Base-by-base conservation (phyloP, 2,113 vertebrate genomes). In the Catharus bicknelli region DNA sequence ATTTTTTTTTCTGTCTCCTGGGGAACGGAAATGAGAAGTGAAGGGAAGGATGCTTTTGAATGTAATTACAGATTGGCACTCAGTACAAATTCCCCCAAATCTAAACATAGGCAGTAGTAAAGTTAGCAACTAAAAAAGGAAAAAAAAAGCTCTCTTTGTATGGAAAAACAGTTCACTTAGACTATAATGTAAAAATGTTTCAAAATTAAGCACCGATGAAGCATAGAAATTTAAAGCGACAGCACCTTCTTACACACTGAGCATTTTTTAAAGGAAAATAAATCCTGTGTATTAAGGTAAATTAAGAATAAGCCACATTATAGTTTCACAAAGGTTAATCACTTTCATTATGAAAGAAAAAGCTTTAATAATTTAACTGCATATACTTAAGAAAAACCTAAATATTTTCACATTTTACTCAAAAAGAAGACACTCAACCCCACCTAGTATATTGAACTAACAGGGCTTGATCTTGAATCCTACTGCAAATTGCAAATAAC, bases 81-180 rank as follows among this genome's bases (percentile, higher is more conserved):
- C 90, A 77, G 91, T 67, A 86, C 87, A 96, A 96, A 96, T 96
- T 94, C 91, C 89, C 95, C 93, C 87, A 94, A 96, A 96, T 93
- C 95, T 96, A 96, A 96, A 94, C 96, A 96, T 90, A 96, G 93
- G 90, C 95, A 77, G 93, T 96, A 96, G 95, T 95, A 96, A 97
- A 94, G 94, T 92, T 94, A 95, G 90, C 90, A 95, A 95, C 85
- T 96, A 93, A 94, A 95, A 96, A 95, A 96, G 91, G 90, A 58
- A 86, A 87, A 91, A 91, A 95, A 95, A 91, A 90, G 72, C 86
- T 90, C 62, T 66, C 55, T 95, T 90, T 90, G 59, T 94, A 64
- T 72, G 83, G 81, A 85, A 83, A 91, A 93, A 76, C 77, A 86
- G 81, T 88, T 86, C 91, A 86, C 88, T 95, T 95, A 90, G 81